Conservation (phyloP, 2,797 vertebrate genomes). For the Zonotrichia albicollis region DNA sequence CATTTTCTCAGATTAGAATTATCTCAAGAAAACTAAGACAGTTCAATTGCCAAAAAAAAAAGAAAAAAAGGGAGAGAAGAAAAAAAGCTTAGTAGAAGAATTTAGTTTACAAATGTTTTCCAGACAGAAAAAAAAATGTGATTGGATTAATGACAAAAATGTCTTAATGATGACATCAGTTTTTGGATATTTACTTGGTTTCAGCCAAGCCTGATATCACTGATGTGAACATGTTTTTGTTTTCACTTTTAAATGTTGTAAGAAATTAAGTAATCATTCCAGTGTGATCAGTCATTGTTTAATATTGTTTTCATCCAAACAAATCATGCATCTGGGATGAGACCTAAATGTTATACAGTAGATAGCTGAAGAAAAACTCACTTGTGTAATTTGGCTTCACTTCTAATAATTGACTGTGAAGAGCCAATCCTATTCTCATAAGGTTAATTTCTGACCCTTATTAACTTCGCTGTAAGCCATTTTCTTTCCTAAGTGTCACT, state of each 20-base stretch:
- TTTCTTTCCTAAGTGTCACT: neutral
- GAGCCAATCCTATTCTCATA: neutral
- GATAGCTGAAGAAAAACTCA: neutral
- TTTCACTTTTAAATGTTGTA: neutral
- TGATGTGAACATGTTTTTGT: neutral
- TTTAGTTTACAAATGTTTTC: neutral
- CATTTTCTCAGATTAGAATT: neutral
- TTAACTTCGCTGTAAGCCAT: neutral
- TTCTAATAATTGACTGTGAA: neutral
- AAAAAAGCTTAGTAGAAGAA: neutral
- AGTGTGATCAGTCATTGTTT: neutral
- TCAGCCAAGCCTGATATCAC: neutral
- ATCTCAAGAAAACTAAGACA: neutral
- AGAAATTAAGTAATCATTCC: constrained; percentile 16
- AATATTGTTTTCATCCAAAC: neutral
- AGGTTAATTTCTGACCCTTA: neutral
- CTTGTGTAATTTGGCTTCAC: neutral
- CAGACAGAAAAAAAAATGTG: neutral
- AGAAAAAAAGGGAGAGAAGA: neutral
- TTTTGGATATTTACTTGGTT: neutral
- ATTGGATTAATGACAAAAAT: neutral
- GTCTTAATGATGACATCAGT: neutral
- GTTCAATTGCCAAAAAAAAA: neutral
- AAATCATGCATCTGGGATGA: neutral
- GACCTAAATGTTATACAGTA: neutral